Conservation (phyloP, 2,797 vertebrate genomes). For the Lacerta agilis region DNA sequence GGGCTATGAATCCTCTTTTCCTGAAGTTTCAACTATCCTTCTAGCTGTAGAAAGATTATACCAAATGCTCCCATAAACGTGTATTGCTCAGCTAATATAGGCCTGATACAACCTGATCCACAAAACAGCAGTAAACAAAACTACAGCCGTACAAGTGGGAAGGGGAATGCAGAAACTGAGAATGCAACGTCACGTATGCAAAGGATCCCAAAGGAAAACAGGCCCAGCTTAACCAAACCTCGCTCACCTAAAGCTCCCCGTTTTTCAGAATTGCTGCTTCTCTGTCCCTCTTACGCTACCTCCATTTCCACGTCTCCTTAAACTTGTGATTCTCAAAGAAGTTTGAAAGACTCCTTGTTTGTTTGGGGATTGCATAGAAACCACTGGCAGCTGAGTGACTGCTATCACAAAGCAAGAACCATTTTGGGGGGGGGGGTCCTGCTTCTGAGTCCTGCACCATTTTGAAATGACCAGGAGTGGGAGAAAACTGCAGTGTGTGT, state of each 20-base stretch:
- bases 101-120: not conserved
- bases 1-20: not conserved
- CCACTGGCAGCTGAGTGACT: not conserved
- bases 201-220: no score
- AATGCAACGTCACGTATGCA: no score
- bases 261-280: not conserved
- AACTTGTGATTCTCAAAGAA: not conserved
- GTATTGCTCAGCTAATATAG: not conserved
- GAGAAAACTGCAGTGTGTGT: no score
- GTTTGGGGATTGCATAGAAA: not conserved
- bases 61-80: no score
- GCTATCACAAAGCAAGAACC: not conserved
- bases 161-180: not conserved
- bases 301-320: not conserved
- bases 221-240: no score
- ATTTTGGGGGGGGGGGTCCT: not conserved
- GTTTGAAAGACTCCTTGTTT: not conserved
- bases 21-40: not conserved
- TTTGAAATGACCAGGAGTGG: not conserved
- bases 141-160: not conserved
- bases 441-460: not conserved
- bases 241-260: not conserved
- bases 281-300: not conserved
- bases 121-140: not conserved
- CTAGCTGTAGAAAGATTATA: not conserved